Conservation (phyloP, 2,113 vertebrate species). For the Etia nguti region DNA sequence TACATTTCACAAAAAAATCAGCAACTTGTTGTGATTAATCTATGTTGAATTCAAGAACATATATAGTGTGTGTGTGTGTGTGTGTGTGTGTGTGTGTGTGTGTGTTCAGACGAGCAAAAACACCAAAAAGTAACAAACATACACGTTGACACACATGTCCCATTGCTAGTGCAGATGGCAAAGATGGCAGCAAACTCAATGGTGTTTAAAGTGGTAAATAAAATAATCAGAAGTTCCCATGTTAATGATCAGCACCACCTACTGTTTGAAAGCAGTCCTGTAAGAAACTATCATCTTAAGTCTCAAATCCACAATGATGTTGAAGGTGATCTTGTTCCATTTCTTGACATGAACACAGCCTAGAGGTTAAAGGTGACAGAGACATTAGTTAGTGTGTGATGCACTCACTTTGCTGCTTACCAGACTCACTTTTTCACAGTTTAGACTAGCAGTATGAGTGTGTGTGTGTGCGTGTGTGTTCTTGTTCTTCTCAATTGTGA, state of each 20-base stretch:
- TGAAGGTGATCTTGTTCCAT: not conserved
- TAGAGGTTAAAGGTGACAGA: not conserved
- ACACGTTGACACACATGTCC: not conserved
- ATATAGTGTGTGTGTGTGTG: not conserved
- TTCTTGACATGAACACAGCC: not conserved
- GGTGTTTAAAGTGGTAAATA: not conserved
- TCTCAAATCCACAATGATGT: not conserved
- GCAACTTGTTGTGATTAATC: too few species aligned
- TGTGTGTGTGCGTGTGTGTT: not conserved
- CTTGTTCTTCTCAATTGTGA: constrained; percentile 2
- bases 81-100: too few species aligned
- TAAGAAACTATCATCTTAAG: not conserved
- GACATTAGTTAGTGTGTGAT: not conserved
- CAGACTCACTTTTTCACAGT: not conserved
- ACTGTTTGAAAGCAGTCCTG: not conserved
- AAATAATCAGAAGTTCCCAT: not conserved
- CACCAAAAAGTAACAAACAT: not conserved
- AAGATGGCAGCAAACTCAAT: not conserved
- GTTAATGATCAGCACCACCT: not conserved
- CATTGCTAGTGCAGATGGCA: not conserved
- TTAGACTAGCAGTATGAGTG: not conserved
- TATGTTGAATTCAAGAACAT: not conserved
- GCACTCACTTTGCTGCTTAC: not conserved
- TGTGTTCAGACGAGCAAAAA: rapidly evolving
- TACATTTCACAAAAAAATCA: not conserved